A percentile compares a stretch with the other conserved stretches of the same genome.
These are phyloP conservation scores for Aspidapion aeneum DNA, from an alignment of 2,888 invertebrate genomes.

Conservation along the genomic window DNA sequence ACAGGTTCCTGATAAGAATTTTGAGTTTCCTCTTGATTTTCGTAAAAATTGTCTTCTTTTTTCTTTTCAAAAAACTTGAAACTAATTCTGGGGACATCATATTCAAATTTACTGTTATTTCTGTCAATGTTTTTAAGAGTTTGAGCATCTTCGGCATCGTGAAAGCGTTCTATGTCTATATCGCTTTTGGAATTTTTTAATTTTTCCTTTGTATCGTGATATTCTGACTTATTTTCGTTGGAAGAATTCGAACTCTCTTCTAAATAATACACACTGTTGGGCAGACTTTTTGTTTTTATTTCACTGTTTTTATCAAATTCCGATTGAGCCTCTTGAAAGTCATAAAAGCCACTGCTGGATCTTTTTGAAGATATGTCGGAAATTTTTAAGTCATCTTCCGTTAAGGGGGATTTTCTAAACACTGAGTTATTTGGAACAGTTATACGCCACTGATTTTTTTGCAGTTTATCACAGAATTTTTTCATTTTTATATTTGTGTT, in stretches of 20 bases:
- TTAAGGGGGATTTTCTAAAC: constrained; percentile 34
- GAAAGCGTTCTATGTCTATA: constrained; percentile 31
- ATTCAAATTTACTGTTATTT: constrained; percentile 37
- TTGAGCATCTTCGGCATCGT: constrained; percentile 28
- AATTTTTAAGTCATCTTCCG: constrained; percentile 27
- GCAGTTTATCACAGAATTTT: constrained; percentile 45
- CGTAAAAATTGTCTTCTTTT: constrained; percentile 29
- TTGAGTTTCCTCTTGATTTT: constrained; percentile 27
- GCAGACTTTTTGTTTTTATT: constrained; percentile 29
- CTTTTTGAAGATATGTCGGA: constrained; percentile 32
- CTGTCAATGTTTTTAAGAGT: constrained; percentile 29
- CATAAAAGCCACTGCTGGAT: constrained; percentile 44
- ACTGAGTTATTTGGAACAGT: constrained; percentile 43
- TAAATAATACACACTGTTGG: constrained; percentile 32
- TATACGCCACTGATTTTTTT: constrained; percentile 46
- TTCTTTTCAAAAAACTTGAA: constrained; percentile 44
- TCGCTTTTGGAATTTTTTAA: constrained; percentile 24
- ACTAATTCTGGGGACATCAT: constrained; percentile 47
- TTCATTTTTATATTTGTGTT: no score
- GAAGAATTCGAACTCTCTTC: constrained; percentile 26
- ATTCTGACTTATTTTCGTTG: constrained; percentile 34
- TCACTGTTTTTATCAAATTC: constrained; percentile 33
- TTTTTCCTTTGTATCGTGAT: constrained; percentile 31
- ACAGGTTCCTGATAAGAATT: constrained; percentile 20
- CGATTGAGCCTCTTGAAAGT: constrained; percentile 42